Evolutionary conservation across 2,888 invertebrate genomes (phyloP), one percentile per base, ranked within the genome.

Genomic region (Dynastes grantii): DNA sequence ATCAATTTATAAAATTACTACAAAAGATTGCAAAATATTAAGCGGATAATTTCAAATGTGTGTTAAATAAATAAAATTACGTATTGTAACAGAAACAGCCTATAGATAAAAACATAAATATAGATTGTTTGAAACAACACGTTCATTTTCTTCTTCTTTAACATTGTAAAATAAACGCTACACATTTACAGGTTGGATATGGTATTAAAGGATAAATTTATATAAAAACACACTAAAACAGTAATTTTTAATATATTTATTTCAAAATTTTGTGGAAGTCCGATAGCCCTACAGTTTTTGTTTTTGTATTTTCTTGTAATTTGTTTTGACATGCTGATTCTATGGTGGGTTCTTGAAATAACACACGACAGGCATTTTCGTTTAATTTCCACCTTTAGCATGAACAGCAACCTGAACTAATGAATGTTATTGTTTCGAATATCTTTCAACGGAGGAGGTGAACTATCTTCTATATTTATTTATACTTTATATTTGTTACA

Each of bases 231-330:
- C 51, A 71, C 37, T 40, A 32, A 9, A 40, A 40, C 40, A 8
- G 32, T 55, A 73, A 78, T 73, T 88, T 88, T 87, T 86, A 87
- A 87, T 86, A 87, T 88, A 87, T 89, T 89, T 89, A 89, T 89
- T 88, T 88, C 87, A 88, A 88, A 89, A 89, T 88, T 88, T 87
- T 87, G 88, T 89, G 88, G 89, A 89, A 89, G 88, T 89, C 88
- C 89, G 88, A 87, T 88, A 88, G 89, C 88, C 88, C 88, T 89
- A 89, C 88, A 87, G 87, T 87, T 87, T 87, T 84, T 58, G 16
- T 85, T 87, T 86, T 75, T 75, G 58, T 75, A 58, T 58, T 61
- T 61, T 73, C 45, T 75, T 49, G 45, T 75, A 61, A 58, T 63
- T 75, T 75, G 45, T 75, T 58, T 85, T 87, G 85, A 86, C 86